Percentiles rank a stretch among this genome's conserved stretches.
Conservation (phyloP, 2,888 invertebrate species). For the Halocaridina rubra region DNA sequence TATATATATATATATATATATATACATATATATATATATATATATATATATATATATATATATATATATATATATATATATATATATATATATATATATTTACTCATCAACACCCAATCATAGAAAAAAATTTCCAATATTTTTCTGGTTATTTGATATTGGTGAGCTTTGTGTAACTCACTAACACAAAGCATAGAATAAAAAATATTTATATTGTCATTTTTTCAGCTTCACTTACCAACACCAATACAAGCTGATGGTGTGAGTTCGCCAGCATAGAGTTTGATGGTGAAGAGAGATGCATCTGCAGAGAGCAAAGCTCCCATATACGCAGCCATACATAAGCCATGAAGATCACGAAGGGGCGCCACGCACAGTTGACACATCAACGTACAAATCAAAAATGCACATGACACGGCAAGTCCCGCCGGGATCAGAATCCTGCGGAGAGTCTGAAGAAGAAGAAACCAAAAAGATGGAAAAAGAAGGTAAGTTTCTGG, state of each 20-base stretch:
- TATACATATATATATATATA: neutral
- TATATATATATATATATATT: neutral
- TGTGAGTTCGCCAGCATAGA: slow-evolving; percentile 6
- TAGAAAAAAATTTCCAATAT: neutral
- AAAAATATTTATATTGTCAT: neutral
- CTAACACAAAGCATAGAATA: neutral
- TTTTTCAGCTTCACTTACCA: neutral
- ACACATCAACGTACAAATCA: slow-evolving; percentile 27
- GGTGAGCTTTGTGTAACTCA: neutral
- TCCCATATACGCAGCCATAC: slow-evolving; percentile 41
- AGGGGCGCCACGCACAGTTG: slow-evolving; percentile 40
- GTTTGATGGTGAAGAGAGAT: slow-evolving; percentile 31
- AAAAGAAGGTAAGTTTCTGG: too few relatives aligned
- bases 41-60: neutral
- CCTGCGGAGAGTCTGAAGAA: slow-evolving; percentile 2
- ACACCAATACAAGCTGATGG: slow-evolving; percentile 11
- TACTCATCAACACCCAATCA: neutral
- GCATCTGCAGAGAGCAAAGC: slow-evolving; percentile 35
- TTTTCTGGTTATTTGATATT: neutral
- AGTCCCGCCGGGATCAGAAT: slow-evolving; percentile 37
- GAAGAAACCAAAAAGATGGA: too few relatives aligned
- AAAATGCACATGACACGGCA: slow-evolving; percentile 48
- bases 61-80: slow-evolving; percentile 11
- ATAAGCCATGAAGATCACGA: slow-evolving; percentile 40
- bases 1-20: slow-evolving; percentile 14